Base-by-base conservation (phyloP, 2,797 vertebrate species). In the Diglossa cyanea region DNA sequence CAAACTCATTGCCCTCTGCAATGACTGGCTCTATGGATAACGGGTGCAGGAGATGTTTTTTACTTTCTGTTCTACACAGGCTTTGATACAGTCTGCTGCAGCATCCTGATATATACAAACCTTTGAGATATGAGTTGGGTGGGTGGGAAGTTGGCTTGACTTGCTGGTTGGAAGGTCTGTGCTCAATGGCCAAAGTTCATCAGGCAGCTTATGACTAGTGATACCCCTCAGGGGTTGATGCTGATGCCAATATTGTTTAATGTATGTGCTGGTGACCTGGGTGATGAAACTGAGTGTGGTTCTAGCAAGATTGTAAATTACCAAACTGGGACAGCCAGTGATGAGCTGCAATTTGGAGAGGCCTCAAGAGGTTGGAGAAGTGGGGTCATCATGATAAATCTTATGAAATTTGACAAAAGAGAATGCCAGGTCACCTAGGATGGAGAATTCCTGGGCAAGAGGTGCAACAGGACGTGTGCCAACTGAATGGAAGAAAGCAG, bases 261-360 rank as follows among this genome's bases (percentile, higher is more conserved):
- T 26, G 8, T 50, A 15, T 37, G 3, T 57, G 19, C 10, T 58
- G 51, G 65, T 66, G 11, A n/a, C 18, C 26, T 74, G 28, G 6
- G 6, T 47, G 51, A 62, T 61, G 24, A 30, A 76, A 82, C 15
- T 33, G 31, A 17, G 13, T 40, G n/a, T 24, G 6, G 35, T 86
- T 31, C 54, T 35, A 30, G 33, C 16, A 45, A 30, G 5, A 61
- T 73, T 83, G n/a, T 25, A 44, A 23, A 20, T 67, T 33, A 47
- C 28, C 33, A 51, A 51, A 25, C 1, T 40, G 33, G 11, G 24
- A 11, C 11, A 70, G 15, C 48, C 0, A 0, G 5, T 40, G 21
- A 16, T 72, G 17, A 70, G 25, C n/a, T 87, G 31, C 31, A 66
- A 17, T 89, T 87, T 50, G 45, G 72, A 85, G 33, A 18, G 8